Percentiles rank a stretch among this genome's conserved stretches.
These are phyloP conservation scores for Gorilla gorilla DNA, from an alignment of 2,113 vertebrate species.

Conservation along the genomic window DNA sequence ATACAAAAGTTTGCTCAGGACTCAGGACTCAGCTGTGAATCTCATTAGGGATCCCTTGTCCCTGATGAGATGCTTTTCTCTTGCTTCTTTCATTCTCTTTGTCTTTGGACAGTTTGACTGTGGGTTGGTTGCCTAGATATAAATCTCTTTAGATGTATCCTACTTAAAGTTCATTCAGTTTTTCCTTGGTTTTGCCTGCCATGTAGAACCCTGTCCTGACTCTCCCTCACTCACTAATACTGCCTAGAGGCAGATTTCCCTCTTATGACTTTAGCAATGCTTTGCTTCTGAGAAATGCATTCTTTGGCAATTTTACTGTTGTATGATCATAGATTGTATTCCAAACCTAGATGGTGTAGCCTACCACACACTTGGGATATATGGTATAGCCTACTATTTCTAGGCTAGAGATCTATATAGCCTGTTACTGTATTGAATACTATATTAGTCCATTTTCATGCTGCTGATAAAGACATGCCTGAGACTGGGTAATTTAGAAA, in stretches of 20 bases:
- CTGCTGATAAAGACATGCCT: too few species aligned
- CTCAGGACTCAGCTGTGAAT: neutral
- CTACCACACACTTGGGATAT: neutral
- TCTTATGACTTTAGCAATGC: neutral
- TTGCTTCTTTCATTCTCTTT: neutral
- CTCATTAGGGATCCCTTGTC: neutral
- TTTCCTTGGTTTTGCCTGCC: neutral
- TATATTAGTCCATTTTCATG: neutral
- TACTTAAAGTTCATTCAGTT: neutral
- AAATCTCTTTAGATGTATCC: neutral
- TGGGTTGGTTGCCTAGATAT: neutral
- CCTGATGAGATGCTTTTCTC: neutral
- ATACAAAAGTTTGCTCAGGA: neutral
- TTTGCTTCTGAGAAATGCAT: neutral
- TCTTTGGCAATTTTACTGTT: neutral
- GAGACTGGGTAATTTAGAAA: too few species aligned
- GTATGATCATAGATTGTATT: neutral
- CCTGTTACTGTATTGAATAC: neutral
- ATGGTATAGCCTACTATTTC: neutral
- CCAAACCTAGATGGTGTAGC: neutral
- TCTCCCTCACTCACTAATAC: neutral
- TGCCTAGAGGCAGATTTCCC: neutral
- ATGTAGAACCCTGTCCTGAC: neutral
- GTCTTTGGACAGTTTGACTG: neutral
- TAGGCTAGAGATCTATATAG: neutral